Conservation (phyloP, 2,888 invertebrate genomes). For the Anagyrus pseudococci region DNA sequence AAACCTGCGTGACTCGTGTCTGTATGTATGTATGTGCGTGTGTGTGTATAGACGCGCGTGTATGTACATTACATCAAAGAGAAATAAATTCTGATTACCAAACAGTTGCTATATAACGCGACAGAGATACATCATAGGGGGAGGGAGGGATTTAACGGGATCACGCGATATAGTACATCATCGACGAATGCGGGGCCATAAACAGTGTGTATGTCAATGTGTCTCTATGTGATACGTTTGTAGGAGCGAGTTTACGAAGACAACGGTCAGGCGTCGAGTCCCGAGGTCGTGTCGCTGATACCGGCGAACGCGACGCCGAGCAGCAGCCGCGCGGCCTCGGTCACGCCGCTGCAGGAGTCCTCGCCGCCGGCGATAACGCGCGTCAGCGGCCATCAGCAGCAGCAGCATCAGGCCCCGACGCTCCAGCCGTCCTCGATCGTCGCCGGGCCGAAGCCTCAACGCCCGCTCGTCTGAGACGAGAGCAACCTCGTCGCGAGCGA, state of each 20-base stretch:
- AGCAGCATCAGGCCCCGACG: conserved; percentile 24
- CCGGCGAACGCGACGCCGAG: conserved; percentile 66
- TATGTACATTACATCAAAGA: no score
- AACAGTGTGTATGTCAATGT: neutral
- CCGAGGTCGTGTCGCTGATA: conserved; percentile 74
- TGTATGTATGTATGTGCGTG: no score
- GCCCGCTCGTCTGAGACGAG: conserved; percentile 33
- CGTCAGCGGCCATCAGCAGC: conserved; percentile 29
- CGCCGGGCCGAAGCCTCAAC: conserved; percentile 15
- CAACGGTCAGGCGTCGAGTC: conserved; percentile 63
- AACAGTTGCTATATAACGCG: no score
- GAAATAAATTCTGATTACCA: no score
- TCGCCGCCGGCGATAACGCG: conserved; percentile 66
- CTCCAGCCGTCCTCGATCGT: conserved; percentile 12
- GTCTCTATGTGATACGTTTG: no score
- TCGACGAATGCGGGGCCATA: no score
- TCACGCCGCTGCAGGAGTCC: conserved; percentile 64
- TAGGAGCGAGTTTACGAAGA: conserved; percentile 58
- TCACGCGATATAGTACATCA: no score
- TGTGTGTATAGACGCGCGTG: no score
- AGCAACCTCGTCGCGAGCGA: neutral
- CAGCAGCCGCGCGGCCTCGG: conserved; percentile 65
- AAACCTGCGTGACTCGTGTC: no score
- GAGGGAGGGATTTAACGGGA: no score
- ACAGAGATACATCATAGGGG: no score